Evolutionary conservation across 2,888 invertebrate genomes (phyloP), one percentile per base, ranked within the genome.

Genomic region (Melolontha melolontha): DNA sequence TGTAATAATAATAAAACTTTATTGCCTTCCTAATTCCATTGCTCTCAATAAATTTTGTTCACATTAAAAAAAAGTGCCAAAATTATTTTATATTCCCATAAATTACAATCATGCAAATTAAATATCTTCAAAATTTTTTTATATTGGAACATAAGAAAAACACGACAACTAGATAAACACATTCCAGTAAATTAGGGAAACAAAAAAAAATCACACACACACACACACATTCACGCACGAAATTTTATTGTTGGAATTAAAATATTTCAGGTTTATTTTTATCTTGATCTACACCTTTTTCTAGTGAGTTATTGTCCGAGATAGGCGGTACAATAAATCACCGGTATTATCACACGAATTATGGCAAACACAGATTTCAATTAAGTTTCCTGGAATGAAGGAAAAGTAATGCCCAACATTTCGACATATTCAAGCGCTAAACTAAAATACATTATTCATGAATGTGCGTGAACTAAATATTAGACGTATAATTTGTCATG

Each of bases 401-500:
- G 11, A 50, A n/a, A 52, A 52, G 10, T 34, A 34, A 34, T 34
- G 34, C 34, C 34, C 51, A 27, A 27, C 29, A 52, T 52, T 52
- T 52, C 34, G 51, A 52, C 51, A 52, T 52, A 52, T 12, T 52
- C 34, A 29, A 52, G 34, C 14, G 8, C 12, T 14, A 10, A 34
- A 34, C 51, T 34, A 52, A 34, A 29, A 39, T 52, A n/a, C 51
- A 52, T 52, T 52, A 52, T 52, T 52, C 51, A 52, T 52, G 34
- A 10, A 34, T 10, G 34, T 34, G 34, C 10, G 34, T 34, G 34
- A 10, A 34, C 8, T 34, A 34, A 34, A 34, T 34, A 34, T 34
- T 8, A 10, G 34, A 10, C 34, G 34, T 8, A 34, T 34, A 34
- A 34, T 34, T 34, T 34, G 34, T 34, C 34, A 34, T 34, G 34